phyloP scores from a whole-genome alignment of 2,113 vertebrate genomes.

The pig (Sus scrofa) region DNA sequence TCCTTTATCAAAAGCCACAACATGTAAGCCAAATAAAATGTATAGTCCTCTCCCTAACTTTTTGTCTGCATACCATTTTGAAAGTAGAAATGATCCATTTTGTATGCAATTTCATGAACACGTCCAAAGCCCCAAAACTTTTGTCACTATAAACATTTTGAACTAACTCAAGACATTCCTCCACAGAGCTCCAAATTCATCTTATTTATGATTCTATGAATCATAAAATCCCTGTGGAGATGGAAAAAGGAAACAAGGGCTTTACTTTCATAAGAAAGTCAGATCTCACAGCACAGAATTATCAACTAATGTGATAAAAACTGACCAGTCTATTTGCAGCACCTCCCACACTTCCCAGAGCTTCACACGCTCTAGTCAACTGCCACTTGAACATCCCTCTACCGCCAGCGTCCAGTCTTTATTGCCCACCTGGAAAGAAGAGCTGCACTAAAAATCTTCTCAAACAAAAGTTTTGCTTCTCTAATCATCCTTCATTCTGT shows the following conservation, averaged over 20 bases:
- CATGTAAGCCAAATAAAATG: background rate
- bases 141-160: background rate
- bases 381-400: background rate
- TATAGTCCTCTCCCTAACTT: background rate
- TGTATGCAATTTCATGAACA: background rate
- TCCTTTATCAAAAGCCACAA: background rate
- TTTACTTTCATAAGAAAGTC: background rate
- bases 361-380: background rate
- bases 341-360: background rate
- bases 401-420: background rate
- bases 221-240: background rate
- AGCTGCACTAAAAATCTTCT: background rate
- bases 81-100: background rate
- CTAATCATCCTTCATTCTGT: background rate
- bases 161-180: background rate
- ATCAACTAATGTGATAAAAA: background rate
- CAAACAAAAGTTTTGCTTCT: background rate
- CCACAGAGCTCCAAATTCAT: background rate
- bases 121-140: background rate
- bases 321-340: background rate
- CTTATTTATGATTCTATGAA: conserved; percentile 5
- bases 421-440: background rate
- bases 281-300: conserved; percentile 6
- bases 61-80: background rate
- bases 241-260: background rate